These are phyloP conservation scores for Ridgeia piscesae DNA, from an alignment of 1,140 invertebrate genomes.

Conservation along the genomic window DNA sequence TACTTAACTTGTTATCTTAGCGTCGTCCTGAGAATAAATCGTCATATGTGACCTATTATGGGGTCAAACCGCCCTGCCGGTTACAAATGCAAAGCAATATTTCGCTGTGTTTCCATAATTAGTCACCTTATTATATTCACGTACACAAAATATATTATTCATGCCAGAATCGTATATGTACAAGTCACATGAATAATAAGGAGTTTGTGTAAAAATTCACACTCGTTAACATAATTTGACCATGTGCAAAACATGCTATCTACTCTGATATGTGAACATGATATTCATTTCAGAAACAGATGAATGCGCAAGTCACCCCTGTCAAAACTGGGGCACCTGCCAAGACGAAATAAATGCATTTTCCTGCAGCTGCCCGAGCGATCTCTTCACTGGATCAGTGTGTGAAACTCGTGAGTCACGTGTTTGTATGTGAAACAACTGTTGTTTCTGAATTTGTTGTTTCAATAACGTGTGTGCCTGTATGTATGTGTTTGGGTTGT, in stretches of 20 bases:
- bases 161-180: neutral
- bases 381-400: neutral
- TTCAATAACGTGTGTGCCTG: no score
- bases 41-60: no score
- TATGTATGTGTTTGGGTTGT: no score
- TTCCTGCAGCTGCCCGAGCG: neutral
- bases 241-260: no score
- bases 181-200: neutral
- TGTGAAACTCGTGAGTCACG: neutral
- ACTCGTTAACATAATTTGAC: neutral
- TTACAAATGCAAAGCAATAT: no score
- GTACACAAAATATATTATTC: neutral
- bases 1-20: no score
- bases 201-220: no score
- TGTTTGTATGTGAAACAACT: neutral
- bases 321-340: neutral
- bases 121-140: no score
- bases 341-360: neutral
- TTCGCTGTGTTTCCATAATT: no score
- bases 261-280: neutral
- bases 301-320: neutral
- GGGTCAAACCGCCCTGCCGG: no score
- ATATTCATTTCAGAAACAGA: neutral
- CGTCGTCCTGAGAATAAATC: no score
- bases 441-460: neutral